phyloP scores from a whole-genome alignment of 1,140 invertebrate species.

The Holotrichia oblita region DNA sequence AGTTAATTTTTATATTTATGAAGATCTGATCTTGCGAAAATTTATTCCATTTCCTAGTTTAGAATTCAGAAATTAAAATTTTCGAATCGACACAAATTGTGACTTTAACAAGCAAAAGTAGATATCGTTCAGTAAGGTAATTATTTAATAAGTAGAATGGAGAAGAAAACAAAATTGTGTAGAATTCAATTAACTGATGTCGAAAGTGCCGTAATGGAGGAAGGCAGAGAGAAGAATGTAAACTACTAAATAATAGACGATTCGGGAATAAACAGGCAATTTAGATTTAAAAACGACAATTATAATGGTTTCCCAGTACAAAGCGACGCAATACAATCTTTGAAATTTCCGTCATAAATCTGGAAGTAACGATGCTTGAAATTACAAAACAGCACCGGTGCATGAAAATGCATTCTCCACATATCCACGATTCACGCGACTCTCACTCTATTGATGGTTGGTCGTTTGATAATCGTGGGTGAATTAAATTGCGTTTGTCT shows the following conservation, averaged over 20 bases:
- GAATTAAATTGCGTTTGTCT: not conserved
- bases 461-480: not conserved
- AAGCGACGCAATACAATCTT: conserved; percentile 29
- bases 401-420: conserved; percentile 33
- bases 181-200: not conserved
- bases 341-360: conserved; percentile 35
- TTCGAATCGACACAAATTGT: no score
- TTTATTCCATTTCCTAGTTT: no score
- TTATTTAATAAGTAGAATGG: not conserved
- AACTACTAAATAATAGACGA: conserved; percentile 26
- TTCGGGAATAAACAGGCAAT: conserved; percentile 23
- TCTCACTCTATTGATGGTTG: not conserved
- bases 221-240: not conserved
- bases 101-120: no score
- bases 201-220: not conserved
- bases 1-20: not conserved
- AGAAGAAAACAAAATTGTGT: not conserved
- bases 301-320: conserved; percentile 23
- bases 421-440: conserved; percentile 29
- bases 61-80: no score
- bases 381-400: conserved; percentile 33
- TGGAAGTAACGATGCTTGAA: conserved; percentile 29
- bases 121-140: no score
- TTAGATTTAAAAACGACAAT: conserved; percentile 34
- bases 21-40: no score